Evolutionary conservation across 1,140 invertebrate genomes (phyloP), one percentile per base, ranked within the genome.

Genomic region (Teleopsis dalmanni): DNA sequence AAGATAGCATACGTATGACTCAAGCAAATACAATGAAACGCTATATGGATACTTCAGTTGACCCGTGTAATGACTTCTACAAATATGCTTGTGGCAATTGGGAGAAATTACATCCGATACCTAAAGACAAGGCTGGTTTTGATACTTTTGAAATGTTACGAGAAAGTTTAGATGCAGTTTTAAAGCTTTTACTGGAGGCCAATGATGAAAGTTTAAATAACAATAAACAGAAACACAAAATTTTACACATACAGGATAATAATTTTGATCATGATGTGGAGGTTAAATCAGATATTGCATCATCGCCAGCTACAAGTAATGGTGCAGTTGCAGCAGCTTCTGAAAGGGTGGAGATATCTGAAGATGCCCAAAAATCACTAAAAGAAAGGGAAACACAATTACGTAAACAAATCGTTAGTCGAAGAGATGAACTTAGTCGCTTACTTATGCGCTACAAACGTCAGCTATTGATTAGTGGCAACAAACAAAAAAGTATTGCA

Each of bases 51-150:
- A 66, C 59, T 1, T 73, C 65, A 14, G 79, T 79, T 0, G 80
- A 94, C 72, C 92, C 93, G 0, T 97, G 93, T 65, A 73, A 85
- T 3, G 90, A 97, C 67, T 96, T 95, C 67, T 95, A 93, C 68
- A 80, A 88, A 59, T 95, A 84, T 60, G 83, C 90, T 1, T 95
- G 91, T 64, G 90, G 90, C 13, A 87, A 88, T 54, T 93, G 90
- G 90, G 80, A 83, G 22, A 78, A 79, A 22, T 73, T 81, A 34
- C 88, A 93, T 72, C 85, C 85, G 1, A 91, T 94, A 52, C 91
- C 91, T 4, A 83, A 82, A 54, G 88, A 90, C 60, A 85, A 86
- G 68, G 81, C 83, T 19, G 83, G 82, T 43, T 88, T 82, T 53
- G 87, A 90, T 58, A 89, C 85, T 0, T 89, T 90, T 65, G 86